Conservation (phyloP, 1,140 invertebrate genomes). For the Pseudomyrmex dendroicus region DNA sequence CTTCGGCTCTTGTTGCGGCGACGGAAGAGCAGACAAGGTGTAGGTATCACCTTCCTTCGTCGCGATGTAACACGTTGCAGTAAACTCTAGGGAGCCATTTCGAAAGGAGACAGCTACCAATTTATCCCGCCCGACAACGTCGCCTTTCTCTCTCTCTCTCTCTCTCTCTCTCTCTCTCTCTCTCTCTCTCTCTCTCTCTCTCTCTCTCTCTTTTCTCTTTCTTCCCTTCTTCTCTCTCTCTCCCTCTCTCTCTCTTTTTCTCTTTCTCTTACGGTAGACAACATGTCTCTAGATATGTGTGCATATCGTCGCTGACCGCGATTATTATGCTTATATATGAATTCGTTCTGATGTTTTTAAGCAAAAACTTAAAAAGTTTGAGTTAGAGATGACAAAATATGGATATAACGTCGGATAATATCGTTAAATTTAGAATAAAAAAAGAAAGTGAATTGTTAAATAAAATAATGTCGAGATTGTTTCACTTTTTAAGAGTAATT, state of each 20-base stretch:
- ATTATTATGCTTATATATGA: constrained; percentile 25
- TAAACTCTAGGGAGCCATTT: constrained; percentile 77
- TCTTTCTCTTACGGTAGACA: not conserved
- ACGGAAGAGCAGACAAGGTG: constrained; percentile 54
- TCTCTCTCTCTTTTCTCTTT: too few species aligned
- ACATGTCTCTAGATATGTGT: constrained; percentile 19
- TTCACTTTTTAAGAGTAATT: not conserved
- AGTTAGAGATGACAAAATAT: too few species aligned
- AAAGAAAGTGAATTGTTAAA: constrained; percentile 37
- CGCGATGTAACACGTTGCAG: constrained; percentile 57
- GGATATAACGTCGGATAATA: constrained; percentile 16
- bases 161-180: not conserved
- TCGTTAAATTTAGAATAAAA: constrained; percentile 27
- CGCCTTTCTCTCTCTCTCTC: constrained; percentile 34
- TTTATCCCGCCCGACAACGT: constrained; percentile 78
- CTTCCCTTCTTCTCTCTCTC: not conserved
- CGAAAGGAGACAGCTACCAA: constrained; percentile 77
- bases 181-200: too few species aligned
- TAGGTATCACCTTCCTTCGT: constrained; percentile 66
- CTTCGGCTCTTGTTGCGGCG: constrained; percentile 42
- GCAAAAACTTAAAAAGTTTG: constrained; percentile 25
- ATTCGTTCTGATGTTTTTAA: constrained; percentile 16
- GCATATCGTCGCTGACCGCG: constrained; percentile 10
- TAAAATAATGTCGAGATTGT: not conserved
- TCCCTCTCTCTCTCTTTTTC: not conserved